Evolutionary conservation across 1,140 invertebrate genomes (phyloP).

Genomic region (Sarcophaga peregrina): DNA sequence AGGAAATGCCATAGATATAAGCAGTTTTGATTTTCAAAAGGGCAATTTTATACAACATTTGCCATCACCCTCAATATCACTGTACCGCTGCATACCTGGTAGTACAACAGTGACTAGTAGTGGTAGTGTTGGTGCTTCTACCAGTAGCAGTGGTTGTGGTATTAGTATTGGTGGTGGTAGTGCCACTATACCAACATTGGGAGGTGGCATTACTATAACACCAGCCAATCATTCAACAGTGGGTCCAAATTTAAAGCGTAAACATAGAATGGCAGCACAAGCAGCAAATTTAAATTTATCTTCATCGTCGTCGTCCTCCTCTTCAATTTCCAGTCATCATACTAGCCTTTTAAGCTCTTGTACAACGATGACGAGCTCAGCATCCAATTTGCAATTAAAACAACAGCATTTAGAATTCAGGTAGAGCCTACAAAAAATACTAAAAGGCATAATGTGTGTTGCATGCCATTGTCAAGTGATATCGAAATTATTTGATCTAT

Average conservation of each 20-base stretch:
- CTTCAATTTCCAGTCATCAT: constrained; percentile 12
- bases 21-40: constrained; percentile 84
- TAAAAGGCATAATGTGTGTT: constrained; percentile 27
- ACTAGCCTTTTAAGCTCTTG: neutral
- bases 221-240: constrained; percentile 31
- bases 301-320: neutral
- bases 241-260: constrained; percentile 57
- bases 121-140: constrained; percentile 31
- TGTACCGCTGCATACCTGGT: constrained; percentile 59
- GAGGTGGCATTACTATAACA: constrained; percentile 32
- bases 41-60: constrained; percentile 75
- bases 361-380: neutral
- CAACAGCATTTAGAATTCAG: constrained; percentile 62
- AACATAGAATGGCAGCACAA: constrained; percentile 53
- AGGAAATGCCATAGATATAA: constrained; percentile 82
- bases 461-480: constrained; percentile 32
- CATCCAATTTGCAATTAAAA: constrained; percentile 42
- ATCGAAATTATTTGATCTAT: neutral
- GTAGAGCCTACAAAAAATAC: constrained; percentile 53
- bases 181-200: constrained; percentile 10
- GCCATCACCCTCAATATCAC: constrained; percentile 61
- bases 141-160: constrained; percentile 44
- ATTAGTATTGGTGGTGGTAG: constrained; percentile 22
- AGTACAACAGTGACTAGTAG: neutral
- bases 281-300: constrained; percentile 1